Evolutionary conservation across 1,140 invertebrate species (phyloP), one percentile per base, ranked within the genome.

Genomic region (Sminthurides bifidus): DNA sequence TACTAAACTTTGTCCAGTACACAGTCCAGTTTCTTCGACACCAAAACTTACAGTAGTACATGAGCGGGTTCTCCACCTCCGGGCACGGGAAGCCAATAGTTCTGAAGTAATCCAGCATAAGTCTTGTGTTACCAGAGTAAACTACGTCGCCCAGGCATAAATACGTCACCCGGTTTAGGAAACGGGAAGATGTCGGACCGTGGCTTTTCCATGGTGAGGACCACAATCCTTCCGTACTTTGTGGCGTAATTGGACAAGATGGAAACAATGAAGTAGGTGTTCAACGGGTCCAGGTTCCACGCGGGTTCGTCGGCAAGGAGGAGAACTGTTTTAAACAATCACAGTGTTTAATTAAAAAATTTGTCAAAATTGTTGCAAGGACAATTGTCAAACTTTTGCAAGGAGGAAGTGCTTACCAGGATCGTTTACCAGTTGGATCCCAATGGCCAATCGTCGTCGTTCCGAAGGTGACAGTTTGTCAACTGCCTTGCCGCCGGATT

Each of bases 31-130:
- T 10, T 29, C 8, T 12, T 27, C 14, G 40, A n/a, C 31, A 31
- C 15, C 45, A 29, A 30, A 26, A 79, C 85, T 82, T 76, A 88
- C 85, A 72, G 69, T 92, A 92, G 72, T 92, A 93, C 87, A 92
- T 92, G 0, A 93, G 72, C 0, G 89, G 89, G 70, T 92, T 92
- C 69, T 92, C 89, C 40, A 92, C 70, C 69, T 92, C 85, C 1
- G 89, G 89, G 72, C 90, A 93, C 0, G 90, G 88, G 67, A 92
- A 93, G 8, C 89, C 89, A 62, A 93, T 89, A 43, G 81, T 83
- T 31, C 85, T 81, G 68, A 92, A 93, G 68, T 93, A 93, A 64
- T 92, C 88, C 40, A 93, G 71, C 78, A 92, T 86, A 64, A 85
- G 83, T 31, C 87, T 76, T 0, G 89, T 92, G 5, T 85, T 84